Base-by-base conservation (phyloP, 2,888 invertebrate genomes). In the Pseudococcus jackbeardsleyi region DNA sequence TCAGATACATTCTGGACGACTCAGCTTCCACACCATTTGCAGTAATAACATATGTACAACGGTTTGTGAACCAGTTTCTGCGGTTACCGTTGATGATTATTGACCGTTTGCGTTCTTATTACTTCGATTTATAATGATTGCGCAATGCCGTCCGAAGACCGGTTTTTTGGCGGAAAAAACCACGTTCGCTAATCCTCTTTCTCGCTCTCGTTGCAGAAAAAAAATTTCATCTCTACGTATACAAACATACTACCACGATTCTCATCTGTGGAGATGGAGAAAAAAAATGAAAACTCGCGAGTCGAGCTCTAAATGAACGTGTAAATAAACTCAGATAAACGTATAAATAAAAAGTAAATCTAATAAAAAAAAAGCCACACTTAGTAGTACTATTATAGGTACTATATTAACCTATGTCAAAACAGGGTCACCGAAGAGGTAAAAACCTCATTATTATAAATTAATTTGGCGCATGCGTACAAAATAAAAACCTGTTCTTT, bases 11-110 rank as follows among this genome's bases (percentile, higher is more conserved):
- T 82, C 79, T 82, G 46, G 19, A 42, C 42, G 42, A 46, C 42
- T 19, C 79, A n/a, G 79, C 79, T 82, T 82, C 42, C 79, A 46
- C 79, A 82, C 79, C 79, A 82, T 82, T 82, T 82, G 33, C 79
- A 82, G 79, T 82, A 82, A 82, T 82, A 82, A 82, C 79, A 82
- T 82, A 82, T 82, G 79, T 82, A 82, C 79, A 82, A 82, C 79
- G 79, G 79, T 46, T 82, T 82, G 79, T 46, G 42, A 82, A 82
- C 79, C 79, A 82, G 79, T 82, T 82, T 82, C 42, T 82, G 79
- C 39, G 79, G 79, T 82, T 82, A 82, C 42, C 79, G n/a, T 82
- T 82, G 79, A 72, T 72, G 72, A 82, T 82, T 82, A 82, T 82
- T 82, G 79, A 82, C 79, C 79, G 79, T 82, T 82, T 82, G 79